Evolutionary conservation across 2,888 invertebrate genomes (phyloP), one percentile per base, ranked within the genome.

Genomic region (Pollenia griseotomentosa): DNA sequence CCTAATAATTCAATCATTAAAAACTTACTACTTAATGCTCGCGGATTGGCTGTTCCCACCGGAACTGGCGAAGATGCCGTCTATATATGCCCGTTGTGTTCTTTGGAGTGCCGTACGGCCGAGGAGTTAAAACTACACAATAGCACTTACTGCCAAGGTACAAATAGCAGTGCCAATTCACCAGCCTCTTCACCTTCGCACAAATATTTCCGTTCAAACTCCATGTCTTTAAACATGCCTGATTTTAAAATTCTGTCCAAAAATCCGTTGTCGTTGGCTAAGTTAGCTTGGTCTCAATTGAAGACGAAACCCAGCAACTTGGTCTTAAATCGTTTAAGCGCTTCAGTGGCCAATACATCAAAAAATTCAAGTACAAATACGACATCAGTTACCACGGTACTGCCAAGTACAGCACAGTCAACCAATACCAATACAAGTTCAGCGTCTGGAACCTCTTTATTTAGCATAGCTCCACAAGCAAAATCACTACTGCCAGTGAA

Each of bases 121-220:
- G 97, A 97, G 88, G 97, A 97, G 91, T 94, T 97, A 89, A 96
- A 97, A 92, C 95, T 96, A 83, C 98, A 98, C 92, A 95, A 96
- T 90, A 94, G 95, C 91, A 96, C 96, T 91, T 97, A 97, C 92
- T 97, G 97, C 91, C 97, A 97, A 93, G 96, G 96, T 33, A 93
- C 93, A n/a, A 93, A 93, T 0, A 91, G 92, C 79, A 92, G 94
- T 89, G 92, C 92, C 0, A 92, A 93, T 10, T 93, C 93, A 82
- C 94, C 93, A 0, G 92, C 92, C 88, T 92, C 92, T 51, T 90
- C 91, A 78, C 91, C 94, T 89, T 90, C 92, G 2, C 94, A 94
- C 88, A 91, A 94, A 88, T 95, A 94, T 90, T 93, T 95, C 82
- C 94, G 95, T 90, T 95, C 95, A 89, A 95, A 95, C 92, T 95